phyloP scores from a whole-genome alignment of 1,140 invertebrate genomes.

The Sinonovacula constricta region DNA sequence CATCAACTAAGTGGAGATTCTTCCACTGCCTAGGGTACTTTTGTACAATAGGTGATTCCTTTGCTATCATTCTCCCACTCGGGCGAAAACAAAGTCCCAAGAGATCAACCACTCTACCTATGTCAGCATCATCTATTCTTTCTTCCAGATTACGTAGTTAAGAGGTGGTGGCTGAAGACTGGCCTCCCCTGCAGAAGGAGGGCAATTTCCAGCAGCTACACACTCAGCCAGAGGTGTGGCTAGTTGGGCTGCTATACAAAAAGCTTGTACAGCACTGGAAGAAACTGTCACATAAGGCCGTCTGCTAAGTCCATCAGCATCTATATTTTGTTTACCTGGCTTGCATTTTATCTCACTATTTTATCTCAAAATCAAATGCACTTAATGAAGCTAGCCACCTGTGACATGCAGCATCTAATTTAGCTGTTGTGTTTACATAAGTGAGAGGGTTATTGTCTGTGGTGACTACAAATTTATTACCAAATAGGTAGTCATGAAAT shows the following conservation, averaged over 20 bases:
- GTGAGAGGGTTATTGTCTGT: constrained; percentile 33
- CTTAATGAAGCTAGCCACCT: not conserved
- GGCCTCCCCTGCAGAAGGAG: not conserved
- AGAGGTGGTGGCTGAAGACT: not conserved
- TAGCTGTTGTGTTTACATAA: constrained; percentile 25
- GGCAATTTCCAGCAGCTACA: not conserved
- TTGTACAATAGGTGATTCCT: too few relatives aligned
- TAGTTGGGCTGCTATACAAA: not conserved
- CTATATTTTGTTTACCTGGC: constrained; percentile 1
- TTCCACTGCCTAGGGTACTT: too few relatives aligned
- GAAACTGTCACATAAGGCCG: not conserved
- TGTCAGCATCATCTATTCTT: not conserved
- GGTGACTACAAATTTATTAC: constrained; percentile 9
- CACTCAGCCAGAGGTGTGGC: not conserved
- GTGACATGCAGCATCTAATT: constrained; percentile 11
- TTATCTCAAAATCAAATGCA: not conserved
- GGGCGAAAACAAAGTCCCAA: not conserved
- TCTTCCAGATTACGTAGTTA: not conserved
- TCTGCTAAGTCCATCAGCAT: constrained; percentile 9
- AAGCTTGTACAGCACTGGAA: not conserved
- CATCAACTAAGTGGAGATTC: too few relatives aligned
- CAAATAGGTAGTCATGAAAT: constrained; percentile 9
- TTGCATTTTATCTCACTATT: too few relatives aligned
- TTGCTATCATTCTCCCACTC: not conserved
- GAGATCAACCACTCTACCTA: not conserved